Base-by-base conservation (phyloP, 2,797 vertebrate genomes). In the Pogonophryne albipinna region DNA sequence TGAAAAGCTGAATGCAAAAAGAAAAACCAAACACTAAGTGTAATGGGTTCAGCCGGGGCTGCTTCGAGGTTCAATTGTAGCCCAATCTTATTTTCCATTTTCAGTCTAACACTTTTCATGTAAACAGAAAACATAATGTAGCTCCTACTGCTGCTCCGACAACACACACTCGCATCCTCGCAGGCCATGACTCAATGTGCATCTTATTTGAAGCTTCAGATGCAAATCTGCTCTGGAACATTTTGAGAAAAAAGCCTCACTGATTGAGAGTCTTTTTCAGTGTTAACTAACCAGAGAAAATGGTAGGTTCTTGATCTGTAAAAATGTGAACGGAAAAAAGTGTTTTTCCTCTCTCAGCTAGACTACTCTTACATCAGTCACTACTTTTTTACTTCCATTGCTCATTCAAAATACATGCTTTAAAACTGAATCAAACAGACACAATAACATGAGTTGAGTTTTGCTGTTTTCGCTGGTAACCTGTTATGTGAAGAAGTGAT, bases 341-440 rank as follows among this genome's bases (percentile, higher is more conserved):
- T 49, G 16, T 72, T 63, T 58, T 66, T 71, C 57, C 51, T 17
- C 45, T 66, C 17, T 4, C 58, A 46, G 74, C 45, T 55, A 17
- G 23, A 55, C 47, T 10, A 55, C 10, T 74, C 77, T 60, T 41
- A 65, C 75, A 85, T 86, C 74, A 73, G 79, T 85, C 81, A 79
- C 23, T 4, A 42, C 67, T 60, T 57, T 60, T 75, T 79, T 53
- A 74, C 53, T 83, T 78, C 57, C 41, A 58, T 11, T 27, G 41
- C 65, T 71, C 76, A 81, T 85, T 83, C 68, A 86, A 86, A 86
- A 88, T 91, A 71, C 69, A 46, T 45, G 79, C 79, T 83, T 90
- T 82, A 52, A 84, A 71, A 71, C 55, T 52, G 23, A 75, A 85
- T 85, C 68, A 70, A 59, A 64, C 70, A 52, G 78, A 78, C 64